Conservation (phyloP, 2,113 vertebrate species). For the Pogona vitticeps region DNA sequence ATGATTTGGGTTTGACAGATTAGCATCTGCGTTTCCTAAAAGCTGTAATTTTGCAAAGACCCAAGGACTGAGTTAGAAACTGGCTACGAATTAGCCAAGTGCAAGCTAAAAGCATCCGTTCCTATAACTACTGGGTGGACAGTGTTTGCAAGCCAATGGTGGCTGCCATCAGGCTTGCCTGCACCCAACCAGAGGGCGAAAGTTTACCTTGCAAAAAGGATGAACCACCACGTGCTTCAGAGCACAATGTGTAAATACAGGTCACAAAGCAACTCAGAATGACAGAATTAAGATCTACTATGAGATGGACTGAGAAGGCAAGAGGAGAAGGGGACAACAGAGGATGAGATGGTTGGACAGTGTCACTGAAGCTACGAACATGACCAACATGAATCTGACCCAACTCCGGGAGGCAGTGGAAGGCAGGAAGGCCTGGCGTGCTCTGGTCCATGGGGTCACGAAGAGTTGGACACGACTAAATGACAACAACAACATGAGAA, state of each 20-base stretch:
- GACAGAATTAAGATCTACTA: constrained; percentile 2
- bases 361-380: too few species aligned
- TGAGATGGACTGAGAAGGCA: not conserved
- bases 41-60: constrained; percentile 83
- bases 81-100: constrained; percentile 73
- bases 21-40: constrained; percentile 81
- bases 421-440: too few species aligned
- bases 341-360: too few species aligned
- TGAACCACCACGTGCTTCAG: constrained; percentile 62
- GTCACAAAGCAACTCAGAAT: constrained; percentile 47
- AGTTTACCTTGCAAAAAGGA: constrained; percentile 56
- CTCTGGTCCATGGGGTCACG: too few species aligned
- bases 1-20: constrained; percentile 68
- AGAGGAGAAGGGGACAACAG: too few species aligned
- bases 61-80: constrained; percentile 68
- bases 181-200: constrained; percentile 60
- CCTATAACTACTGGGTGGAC: constrained; percentile 77
- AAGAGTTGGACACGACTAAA: too few species aligned
- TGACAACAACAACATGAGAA: too few species aligned
- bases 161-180: constrained; percentile 24
- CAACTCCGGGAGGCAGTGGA: too few species aligned
- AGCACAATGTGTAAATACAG: constrained; percentile 55
- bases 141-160: constrained; percentile 56
- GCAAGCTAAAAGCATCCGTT: constrained; percentile 78
- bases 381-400: too few species aligned